A percentile compares a stretch with the other conserved stretches of the same genome.
Evolutionary conservation across 2,888 invertebrate species (phyloP).

Genomic region (Cataglyphis livida): DNA sequence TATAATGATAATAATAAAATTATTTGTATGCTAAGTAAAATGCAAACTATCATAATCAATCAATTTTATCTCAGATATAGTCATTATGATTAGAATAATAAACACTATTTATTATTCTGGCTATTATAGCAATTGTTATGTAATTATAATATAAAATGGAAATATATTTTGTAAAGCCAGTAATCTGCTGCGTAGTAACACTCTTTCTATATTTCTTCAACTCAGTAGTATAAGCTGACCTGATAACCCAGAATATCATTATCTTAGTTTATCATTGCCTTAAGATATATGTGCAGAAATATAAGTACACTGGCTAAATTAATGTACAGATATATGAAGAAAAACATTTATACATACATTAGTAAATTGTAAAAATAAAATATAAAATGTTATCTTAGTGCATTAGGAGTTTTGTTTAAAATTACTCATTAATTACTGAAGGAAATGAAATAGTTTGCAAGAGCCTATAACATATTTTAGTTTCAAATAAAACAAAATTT

Average conservation of each 20-base stretch:
- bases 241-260: conserved; percentile 59
- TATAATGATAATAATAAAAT: conserved; percentile 61
- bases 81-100: conserved; percentile 7
- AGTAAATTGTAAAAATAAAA: neutral
- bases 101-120: neutral
- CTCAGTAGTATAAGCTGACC: conserved; percentile 28
- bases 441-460: neutral
- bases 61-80: neutral
- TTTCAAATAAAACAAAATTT: neutral
- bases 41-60: neutral
- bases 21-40: conserved; percentile 10
- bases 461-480: neutral
- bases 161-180: conserved; percentile 2
- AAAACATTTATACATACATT: neutral
- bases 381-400: conserved; percentile 8
- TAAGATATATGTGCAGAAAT: neutral
- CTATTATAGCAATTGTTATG: neutral
- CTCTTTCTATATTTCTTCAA: conserved; percentile 2
- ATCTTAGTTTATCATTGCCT: conserved; percentile 53
- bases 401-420: neutral
- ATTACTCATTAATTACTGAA: neutral
- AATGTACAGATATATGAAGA: neutral
- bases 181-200: conserved; percentile 31
- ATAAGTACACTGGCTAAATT: neutral
- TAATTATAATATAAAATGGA: neutral